Percentiles rank a stretch among this genome's conserved stretches.
phyloP scores from a whole-genome alignment of 2,797 vertebrate species.

The Rhinogobio ventralis region DNA sequence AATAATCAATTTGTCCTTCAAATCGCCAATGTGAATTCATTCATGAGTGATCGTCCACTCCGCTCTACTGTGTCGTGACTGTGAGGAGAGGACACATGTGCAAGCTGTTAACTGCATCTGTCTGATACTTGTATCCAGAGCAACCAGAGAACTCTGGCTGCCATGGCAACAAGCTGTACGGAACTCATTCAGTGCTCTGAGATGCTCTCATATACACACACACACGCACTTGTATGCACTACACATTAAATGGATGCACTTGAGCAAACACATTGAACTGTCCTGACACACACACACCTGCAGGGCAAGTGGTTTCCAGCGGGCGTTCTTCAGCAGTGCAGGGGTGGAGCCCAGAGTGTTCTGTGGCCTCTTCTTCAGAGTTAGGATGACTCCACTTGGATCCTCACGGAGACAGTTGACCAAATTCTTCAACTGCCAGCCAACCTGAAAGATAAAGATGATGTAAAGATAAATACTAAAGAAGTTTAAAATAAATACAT shows the following conservation, averaged over 20 bases:
- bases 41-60: conserved; percentile 40
- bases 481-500: not conserved
- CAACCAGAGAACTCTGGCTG: conserved; percentile 52
- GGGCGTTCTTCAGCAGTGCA: conserved; percentile 81
- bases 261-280: conserved; percentile 31
- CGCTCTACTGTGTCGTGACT: conserved; percentile 53
- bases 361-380: conserved; percentile 83
- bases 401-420: conserved; percentile 82
- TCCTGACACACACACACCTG: conserved; percentile 70
- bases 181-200: conserved; percentile 32
- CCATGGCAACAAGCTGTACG: conserved; percentile 51
- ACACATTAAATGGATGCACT: conserved; percentile 40
- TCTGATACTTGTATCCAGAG: conserved; percentile 59
- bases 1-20: conserved; percentile 14
- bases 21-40: conserved; percentile 20
- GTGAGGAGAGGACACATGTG: conserved; percentile 55
- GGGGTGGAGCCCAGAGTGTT: conserved; percentile 80
- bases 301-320: conserved; percentile 82
- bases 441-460: conserved; percentile 53
- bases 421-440: conserved; percentile 81
- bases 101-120: conserved; percentile 50
- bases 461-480: not conserved
- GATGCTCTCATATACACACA: conserved; percentile 14
- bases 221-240: conserved; percentile 8
- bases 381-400: conserved; percentile 82